These are phyloP conservation scores for Anseranas semipalmata DNA, from an alignment of 2,113 vertebrate genomes.

Conservation along the genomic window DNA sequence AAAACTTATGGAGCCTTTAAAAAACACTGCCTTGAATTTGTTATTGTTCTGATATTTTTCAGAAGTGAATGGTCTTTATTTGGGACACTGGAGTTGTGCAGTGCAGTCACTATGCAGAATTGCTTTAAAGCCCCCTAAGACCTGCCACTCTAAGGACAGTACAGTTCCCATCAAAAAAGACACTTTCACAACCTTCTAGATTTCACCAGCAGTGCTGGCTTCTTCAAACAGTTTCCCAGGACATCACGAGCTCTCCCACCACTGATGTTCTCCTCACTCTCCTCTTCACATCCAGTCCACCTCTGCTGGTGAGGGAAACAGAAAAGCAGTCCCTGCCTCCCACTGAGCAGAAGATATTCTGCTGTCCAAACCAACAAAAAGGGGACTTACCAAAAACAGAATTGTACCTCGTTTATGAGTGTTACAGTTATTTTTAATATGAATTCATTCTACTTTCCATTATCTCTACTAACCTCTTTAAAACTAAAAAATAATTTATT, in stretches of 20 bases:
- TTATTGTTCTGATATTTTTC: neutral
- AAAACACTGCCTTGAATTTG: neutral
- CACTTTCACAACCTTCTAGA: neutral
- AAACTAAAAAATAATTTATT: slow-evolving; percentile 14
- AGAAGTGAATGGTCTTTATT: neutral
- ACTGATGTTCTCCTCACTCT: neutral
- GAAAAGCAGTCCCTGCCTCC: neutral
- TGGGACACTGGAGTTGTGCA: neutral
- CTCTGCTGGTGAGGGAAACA: neutral
- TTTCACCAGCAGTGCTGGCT: neutral
- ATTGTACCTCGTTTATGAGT: neutral
- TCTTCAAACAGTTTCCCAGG: neutral
- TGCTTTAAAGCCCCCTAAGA: neutral
- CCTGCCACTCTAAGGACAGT: neutral
- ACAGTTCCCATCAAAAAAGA: neutral
- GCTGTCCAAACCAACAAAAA: neutral
- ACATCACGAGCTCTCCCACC: neutral
- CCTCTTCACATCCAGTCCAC: neutral
- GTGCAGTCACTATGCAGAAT: neutral
- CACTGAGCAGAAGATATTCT: neutral
- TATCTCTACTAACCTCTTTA: neutral
- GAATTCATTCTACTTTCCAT: neutral
- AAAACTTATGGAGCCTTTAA: neutral
- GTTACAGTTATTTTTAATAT: neutral
- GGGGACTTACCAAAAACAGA: neutral